phyloP scores from a whole-genome alignment of 2,113 vertebrate genomes.

The Bufo bufo region DNA sequence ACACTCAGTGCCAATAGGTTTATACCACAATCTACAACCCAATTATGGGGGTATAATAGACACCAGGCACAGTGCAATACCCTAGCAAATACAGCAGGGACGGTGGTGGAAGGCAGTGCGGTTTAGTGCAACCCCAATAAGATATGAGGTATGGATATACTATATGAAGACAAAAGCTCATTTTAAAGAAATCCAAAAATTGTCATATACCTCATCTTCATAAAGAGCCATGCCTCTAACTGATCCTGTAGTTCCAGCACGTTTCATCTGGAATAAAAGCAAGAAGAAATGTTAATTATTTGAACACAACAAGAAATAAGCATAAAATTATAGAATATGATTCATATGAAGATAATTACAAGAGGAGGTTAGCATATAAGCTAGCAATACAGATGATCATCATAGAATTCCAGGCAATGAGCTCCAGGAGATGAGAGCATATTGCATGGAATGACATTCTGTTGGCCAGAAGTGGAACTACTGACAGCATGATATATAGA shows the following conservation, averaged over 20 bases:
- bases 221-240: slow-evolving; percentile 93
- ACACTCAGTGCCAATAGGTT: too few relatives aligned
- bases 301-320: background rate
- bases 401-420: background rate
- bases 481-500: slow-evolving; percentile 7
- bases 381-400: background rate
- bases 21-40: too few relatives aligned
- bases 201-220: slow-evolving; percentile 87
- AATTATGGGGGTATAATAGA: too few relatives aligned
- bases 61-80: too few relatives aligned
- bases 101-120: too few relatives aligned
- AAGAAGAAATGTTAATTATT: background rate
- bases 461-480: background rate
- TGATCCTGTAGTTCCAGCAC: slow-evolving; percentile 79
- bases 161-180: background rate
- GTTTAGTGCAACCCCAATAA: too few relatives aligned
- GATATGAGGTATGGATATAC: background rate
- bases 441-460: background rate
- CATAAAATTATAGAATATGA: background rate
- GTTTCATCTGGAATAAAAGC: slow-evolving; percentile 80
- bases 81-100: too few relatives aligned
- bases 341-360: background rate
- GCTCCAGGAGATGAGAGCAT: background rate
- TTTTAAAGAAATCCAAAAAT: background rate
- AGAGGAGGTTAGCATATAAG: background rate